Evolutionary conservation across 2,888 invertebrate species (phyloP), one percentile per base, ranked within the genome.

Genomic region (Stenolophus ochropezus): DNA sequence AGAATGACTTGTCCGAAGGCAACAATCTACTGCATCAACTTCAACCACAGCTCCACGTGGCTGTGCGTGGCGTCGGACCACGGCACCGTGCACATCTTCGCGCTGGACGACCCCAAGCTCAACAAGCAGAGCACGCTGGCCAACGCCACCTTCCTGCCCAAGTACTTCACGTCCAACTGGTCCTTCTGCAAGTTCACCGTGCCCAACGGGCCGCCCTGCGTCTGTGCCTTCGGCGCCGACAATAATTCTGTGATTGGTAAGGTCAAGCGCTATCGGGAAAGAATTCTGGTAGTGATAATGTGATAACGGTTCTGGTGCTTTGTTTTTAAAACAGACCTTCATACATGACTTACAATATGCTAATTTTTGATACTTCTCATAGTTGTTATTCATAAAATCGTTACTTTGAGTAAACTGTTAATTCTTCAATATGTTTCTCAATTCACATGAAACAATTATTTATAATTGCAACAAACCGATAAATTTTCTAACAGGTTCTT

Each of bases 101-200:
- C 98, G 83, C 93, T 98, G 53, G 97, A 97, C 88, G 96, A 97
- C 89, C 94, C 94, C 80, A 96, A 96, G 89, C 91, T 96, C 85
- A 97, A 97, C 89, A 97, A 96, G 87, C 97, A 96, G 87, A 97
- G 97, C 69, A 95, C 94, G 85, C 91, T 96, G 86, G 96, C 97
- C 1, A 96, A 97, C 82, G 96, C 97, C 51, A 95, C 97, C 84
- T 98, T 92, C 83, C 92, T 98, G 88, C 98, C 98, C 56, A 98
- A 98, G 91, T 99, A 99, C 90, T 98, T 99, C 90, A 97, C 97
- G 85, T 98, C 98, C 83, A 97, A 96, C 88, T 98, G 98, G 98
- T 98, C 98, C 89, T 98, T 98, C 90, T 97, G 97, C 89, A 98
- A 98, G 90, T 98, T 98, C 90, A 95, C 96, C 85, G 97, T 99